These are phyloP conservation scores for Adoxophyes honmai DNA, from an alignment of 1,140 invertebrate species.

Conservation along the genomic window DNA sequence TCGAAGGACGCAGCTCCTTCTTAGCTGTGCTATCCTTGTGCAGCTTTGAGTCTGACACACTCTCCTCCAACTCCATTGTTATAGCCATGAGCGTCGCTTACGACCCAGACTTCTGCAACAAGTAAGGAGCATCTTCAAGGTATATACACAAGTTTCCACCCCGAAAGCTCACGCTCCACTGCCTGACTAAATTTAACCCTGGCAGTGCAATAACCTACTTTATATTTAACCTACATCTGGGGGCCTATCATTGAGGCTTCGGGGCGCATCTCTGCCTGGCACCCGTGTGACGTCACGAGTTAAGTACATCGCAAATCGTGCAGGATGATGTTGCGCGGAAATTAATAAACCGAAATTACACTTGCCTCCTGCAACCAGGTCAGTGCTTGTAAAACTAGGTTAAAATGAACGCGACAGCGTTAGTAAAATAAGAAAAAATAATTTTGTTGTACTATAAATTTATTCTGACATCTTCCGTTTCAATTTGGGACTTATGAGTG, in stretches of 20 bases:
- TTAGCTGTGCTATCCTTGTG: constrained; percentile 62
- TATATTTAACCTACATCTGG: constrained; percentile 71
- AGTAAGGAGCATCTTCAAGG: constrained; percentile 37
- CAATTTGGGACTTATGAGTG: too few species aligned
- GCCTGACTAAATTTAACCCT: constrained; percentile 51
- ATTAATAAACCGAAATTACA: constrained; percentile 63
- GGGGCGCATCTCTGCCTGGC: constrained; percentile 67
- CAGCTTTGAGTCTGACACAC: constrained; percentile 63
- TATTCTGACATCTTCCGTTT: constrained; percentile 27
- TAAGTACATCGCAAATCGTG: constrained; percentile 42
- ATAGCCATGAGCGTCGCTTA: constrained; percentile 60
- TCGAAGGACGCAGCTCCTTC: constrained; percentile 63
- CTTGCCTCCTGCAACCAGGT: constrained; percentile 48
- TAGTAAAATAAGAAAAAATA: constrained; percentile 19
- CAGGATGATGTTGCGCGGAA: constrained; percentile 52
- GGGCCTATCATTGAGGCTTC: constrained; percentile 59
- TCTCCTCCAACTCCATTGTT: constrained; percentile 68
- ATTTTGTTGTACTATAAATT: constrained; percentile 41
- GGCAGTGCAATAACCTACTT: constrained; percentile 76
- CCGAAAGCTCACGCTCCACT: constrained; percentile 46
- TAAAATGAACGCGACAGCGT: constrained; percentile 43
- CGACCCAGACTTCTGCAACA: constrained; percentile 42
- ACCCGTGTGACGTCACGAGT: constrained; percentile 67
- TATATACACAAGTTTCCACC: constrained; percentile 34
- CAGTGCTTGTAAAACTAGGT: constrained; percentile 47